These are phyloP conservation scores for Elephas maximus DNA, from an alignment of 2,113 vertebrate species.

Conservation along the genomic window DNA sequence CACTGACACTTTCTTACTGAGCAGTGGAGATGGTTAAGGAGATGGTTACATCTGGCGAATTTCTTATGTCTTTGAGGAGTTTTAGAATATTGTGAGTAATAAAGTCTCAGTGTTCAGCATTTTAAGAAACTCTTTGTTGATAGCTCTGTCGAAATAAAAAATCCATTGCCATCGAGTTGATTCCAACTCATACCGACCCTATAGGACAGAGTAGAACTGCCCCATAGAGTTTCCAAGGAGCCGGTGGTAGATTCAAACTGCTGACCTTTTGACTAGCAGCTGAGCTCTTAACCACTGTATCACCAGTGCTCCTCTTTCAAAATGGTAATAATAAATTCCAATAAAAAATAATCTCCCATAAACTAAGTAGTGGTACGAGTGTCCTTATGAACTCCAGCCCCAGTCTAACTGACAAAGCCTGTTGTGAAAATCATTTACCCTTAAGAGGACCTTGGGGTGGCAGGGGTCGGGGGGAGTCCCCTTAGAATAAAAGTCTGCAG, in stretches of 20 bases:
- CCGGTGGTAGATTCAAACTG: too few relatives aligned
- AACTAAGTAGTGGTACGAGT: neutral
- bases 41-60: neutral
- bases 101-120: conserved; percentile 30
- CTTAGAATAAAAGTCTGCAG: neutral
- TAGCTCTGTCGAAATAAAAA: neutral
- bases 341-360: neutral
- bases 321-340: conserved; percentile 11
- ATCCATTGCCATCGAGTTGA: too few relatives aligned
- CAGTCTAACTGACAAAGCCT: neutral
- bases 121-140: conserved; percentile 1
- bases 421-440: neutral
- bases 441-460: neutral
- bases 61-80: neutral
- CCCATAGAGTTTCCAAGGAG: too few relatives aligned
- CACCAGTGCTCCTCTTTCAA: neutral
- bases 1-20: neutral
- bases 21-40: neutral
- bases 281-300: too few relatives aligned
- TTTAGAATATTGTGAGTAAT: conserved; percentile 5
- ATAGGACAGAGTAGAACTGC: too few relatives aligned
- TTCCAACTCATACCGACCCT: too few relatives aligned
- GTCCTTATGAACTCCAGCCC: neutral
- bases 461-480: neutral
- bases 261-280: too few relatives aligned